Conservation (phyloP, 2,113 vertebrate genomes). For the Tenebrosternarchus preto region DNA sequence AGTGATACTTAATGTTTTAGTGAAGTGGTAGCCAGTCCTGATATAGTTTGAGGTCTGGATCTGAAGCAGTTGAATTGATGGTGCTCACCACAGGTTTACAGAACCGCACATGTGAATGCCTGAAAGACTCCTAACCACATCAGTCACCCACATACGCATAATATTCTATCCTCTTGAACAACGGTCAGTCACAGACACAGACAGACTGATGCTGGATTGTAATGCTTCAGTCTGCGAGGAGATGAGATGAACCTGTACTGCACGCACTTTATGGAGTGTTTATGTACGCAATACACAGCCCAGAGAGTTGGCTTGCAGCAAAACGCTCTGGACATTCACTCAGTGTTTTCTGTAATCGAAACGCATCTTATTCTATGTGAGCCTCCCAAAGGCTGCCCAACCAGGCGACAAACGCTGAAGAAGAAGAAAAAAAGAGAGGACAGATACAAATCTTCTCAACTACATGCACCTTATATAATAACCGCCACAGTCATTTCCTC, state of each 20-base stretch:
- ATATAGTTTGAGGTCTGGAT: conserved; percentile 50
- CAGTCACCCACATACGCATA: background rate
- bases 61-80: conserved; percentile 30
- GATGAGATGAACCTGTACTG: background rate
- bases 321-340: too few species aligned
- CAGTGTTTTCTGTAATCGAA: too few species aligned
- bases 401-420: too few species aligned
- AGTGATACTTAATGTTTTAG: conserved; percentile 41
- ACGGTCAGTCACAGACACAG: background rate
- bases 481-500: background rate
- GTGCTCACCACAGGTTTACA: conserved; percentile 44
- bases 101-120: conserved; percentile 26
- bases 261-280: background rate
- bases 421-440: too few species aligned
- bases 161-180: background rate
- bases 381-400: too few species aligned
- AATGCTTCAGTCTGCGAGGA: background rate
- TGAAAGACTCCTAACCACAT: conserved; percentile 27
- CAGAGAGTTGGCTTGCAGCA: too few species aligned
- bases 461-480: too few species aligned
- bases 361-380: too few species aligned
- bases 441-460: too few species aligned
- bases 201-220: background rate
- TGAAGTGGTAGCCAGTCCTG: conserved; percentile 17
- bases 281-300: too few species aligned